phyloP scores from a whole-genome alignment of 2,113 vertebrate genomes.

The Indicator maculatus region DNA sequence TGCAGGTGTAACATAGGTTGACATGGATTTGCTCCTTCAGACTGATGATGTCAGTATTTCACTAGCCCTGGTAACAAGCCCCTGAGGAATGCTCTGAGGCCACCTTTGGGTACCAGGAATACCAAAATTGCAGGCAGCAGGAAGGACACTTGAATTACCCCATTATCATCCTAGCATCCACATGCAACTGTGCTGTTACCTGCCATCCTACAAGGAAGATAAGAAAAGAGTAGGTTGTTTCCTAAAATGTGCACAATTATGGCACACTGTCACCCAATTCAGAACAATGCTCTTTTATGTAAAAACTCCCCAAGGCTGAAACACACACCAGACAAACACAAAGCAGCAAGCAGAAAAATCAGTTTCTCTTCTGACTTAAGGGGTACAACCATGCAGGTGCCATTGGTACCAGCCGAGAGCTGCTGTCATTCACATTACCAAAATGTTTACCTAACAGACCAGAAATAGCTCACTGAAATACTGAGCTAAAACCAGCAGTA shows the following conservation, averaged over 20 bases:
- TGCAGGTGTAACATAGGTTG: background rate
- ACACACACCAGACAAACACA: background rate
- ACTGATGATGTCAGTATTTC: background rate
- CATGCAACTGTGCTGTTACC: background rate
- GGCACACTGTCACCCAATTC: background rate
- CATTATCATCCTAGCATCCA: background rate
- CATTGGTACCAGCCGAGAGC: background rate
- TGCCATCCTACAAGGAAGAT: background rate
- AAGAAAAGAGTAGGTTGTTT: background rate
- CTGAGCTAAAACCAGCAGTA: background rate
- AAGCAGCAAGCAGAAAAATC: background rate
- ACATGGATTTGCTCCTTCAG: background rate
- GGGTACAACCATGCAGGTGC: rapidly evolving
- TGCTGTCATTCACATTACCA: background rate
- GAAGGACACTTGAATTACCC: background rate
- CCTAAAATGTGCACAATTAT: rapidly evolving
- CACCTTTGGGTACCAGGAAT: background rate
- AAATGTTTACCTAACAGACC: background rate
- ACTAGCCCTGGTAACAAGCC: background rate
- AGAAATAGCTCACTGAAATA: background rate
- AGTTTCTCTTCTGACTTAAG: background rate
- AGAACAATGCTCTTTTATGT: background rate
- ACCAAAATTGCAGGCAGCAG: background rate
- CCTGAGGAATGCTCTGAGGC: background rate
- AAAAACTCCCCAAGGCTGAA: background rate